phyloP scores from a whole-genome alignment of 2,888 invertebrate species.

The Drosophila mimica region DNA sequence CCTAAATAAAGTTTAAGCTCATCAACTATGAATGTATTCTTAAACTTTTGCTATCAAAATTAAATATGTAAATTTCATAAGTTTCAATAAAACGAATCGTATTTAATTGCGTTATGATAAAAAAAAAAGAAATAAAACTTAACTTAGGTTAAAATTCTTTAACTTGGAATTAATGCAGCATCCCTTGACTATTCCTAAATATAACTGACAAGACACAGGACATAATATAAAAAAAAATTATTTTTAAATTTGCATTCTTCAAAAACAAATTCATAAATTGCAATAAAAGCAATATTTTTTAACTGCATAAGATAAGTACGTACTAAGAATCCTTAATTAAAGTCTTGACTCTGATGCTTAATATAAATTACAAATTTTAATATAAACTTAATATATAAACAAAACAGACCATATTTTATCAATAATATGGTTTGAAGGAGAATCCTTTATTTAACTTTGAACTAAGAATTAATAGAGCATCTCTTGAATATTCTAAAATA shows the following conservation, averaged over 20 bases:
- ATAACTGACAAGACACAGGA: neutral
- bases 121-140: neutral
- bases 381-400: neutral
- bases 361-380: neutral
- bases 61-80: too few relatives aligned
- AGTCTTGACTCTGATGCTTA: neutral
- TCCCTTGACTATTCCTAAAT: neutral
- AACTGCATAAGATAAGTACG: neutral
- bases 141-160: too few relatives aligned
- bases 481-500: too few relatives aligned
- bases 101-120: neutral
- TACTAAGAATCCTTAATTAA: too few relatives aligned
- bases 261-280: neutral
- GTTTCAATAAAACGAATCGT: neutral
- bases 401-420: too few relatives aligned
- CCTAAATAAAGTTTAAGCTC: neutral
- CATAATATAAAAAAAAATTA: neutral
- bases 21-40: neutral
- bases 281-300: rapidly evolving
- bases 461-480: too few relatives aligned
- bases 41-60: too few relatives aligned
- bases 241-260: neutral
- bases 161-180: too few relatives aligned
- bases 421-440: too few relatives aligned
- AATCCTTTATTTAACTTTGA: neutral